Conservation (phyloP, 2,888 invertebrate genomes). For the Nowickia ferox region DNA sequence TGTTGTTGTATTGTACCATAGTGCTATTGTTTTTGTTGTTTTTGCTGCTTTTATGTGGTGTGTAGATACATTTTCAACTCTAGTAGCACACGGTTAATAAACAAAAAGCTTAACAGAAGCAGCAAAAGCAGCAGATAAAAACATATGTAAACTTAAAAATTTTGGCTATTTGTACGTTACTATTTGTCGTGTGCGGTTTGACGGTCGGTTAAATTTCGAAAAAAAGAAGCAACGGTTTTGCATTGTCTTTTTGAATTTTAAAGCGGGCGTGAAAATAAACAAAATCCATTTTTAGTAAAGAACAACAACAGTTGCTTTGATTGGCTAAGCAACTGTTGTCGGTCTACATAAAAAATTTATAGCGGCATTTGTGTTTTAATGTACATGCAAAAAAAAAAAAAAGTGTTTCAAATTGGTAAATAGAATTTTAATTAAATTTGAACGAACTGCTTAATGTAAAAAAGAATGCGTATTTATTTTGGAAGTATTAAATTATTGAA, state of each 20-base stretch:
- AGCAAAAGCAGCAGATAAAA: constrained; percentile 63
- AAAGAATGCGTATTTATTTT: constrained; percentile 7
- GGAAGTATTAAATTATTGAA: constrained; percentile 15
- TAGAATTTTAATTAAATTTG: constrained; percentile 50
- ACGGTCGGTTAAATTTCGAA: constrained; percentile 39
- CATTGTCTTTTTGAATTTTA: constrained; percentile 3
- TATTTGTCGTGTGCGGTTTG: constrained; percentile 61
- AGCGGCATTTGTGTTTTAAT: constrained; percentile 20
- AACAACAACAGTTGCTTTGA: constrained; percentile 43
- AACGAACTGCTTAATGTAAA: constrained; percentile 8
- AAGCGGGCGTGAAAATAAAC: constrained; percentile 58
- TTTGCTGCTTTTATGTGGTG: constrained; percentile 15
- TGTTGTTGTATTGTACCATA: background rate
- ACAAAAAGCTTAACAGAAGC: constrained; percentile 10
- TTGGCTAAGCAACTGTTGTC: constrained; percentile 60
- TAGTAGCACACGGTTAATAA: constrained; percentile 9
- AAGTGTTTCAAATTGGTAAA: constrained; percentile 53
- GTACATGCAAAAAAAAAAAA: constrained; percentile 35
- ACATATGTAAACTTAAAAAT: constrained; percentile 65
- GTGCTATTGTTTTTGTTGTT: background rate
- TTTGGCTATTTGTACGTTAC: constrained; percentile 71
- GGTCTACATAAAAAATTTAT: constrained; percentile 20
- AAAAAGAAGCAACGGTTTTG: constrained; percentile 4
- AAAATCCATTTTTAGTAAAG: background rate
- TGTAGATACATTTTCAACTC: constrained; percentile 44